Evolutionary conservation across 2,888 invertebrate genomes (phyloP).

Genomic region (Xestia c-nigrum): DNA sequence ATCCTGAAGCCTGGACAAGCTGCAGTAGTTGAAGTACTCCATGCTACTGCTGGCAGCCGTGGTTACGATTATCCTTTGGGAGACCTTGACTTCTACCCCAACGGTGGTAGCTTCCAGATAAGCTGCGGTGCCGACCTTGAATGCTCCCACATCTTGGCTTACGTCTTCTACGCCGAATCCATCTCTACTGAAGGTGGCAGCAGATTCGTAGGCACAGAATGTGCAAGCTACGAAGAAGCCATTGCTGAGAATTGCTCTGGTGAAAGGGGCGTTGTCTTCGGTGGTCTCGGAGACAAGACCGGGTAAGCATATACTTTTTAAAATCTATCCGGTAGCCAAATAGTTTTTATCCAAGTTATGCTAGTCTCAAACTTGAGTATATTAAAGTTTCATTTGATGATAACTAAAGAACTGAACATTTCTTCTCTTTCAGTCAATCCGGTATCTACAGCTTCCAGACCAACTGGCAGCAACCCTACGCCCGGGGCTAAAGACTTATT

Average conservation of each 20-base stretch:
- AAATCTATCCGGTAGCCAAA: not conserved
- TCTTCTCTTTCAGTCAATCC: constrained; percentile 70
- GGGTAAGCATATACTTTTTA: constrained; percentile 69
- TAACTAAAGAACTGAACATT: not conserved
- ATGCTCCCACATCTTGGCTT: constrained; percentile 80
- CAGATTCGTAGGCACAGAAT: constrained; percentile 81
- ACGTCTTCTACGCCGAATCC: constrained; percentile 83
- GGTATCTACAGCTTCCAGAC: constrained; percentile 77
- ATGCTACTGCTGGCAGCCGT: constrained; percentile 78
- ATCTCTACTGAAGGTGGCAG: constrained; percentile 67
- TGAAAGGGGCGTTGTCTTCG: constrained; percentile 75
- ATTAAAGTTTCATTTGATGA: not conserved
- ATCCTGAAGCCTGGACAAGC: constrained; percentile 78
- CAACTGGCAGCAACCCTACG: constrained; percentile 73
- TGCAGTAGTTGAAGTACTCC: constrained; percentile 82
- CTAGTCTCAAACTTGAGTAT: not conserved
- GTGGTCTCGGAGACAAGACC: constrained; percentile 75
- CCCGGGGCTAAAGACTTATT: constrained; percentile 65
- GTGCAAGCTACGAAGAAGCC: constrained; percentile 78
- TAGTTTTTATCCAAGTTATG: not conserved
- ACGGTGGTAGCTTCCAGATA: constrained; percentile 80
- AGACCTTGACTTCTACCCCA: constrained; percentile 84
- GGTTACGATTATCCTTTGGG: constrained; percentile 86
- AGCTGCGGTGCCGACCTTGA: constrained; percentile 75
- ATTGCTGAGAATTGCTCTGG: constrained; percentile 74